These are phyloP conservation scores for Holothuria glaberrima DNA, from an alignment of 35 echinoderm and acorn worm species.

Conservation along the genomic window DNA sequence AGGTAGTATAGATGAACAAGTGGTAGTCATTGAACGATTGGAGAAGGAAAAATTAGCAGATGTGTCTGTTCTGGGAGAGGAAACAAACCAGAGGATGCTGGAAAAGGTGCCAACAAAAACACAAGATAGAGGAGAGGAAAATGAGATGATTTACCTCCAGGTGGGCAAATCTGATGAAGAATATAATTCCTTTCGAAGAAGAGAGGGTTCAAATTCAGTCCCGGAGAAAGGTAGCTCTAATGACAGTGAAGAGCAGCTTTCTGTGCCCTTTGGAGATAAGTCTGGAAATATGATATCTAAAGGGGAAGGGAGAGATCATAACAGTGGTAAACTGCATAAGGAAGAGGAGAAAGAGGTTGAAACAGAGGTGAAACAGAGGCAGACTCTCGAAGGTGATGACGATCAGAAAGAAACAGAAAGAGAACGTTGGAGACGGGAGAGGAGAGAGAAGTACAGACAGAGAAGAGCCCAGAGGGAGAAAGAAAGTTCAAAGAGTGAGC, in stretches of 20 bases:
- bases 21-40: too few species aligned
- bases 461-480: neutral
- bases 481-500: neutral
- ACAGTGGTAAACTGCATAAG: too few species aligned
- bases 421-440: conserved; percentile 49
- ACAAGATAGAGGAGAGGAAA: neutral
- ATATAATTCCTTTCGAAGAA: neutral
- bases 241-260: neutral
- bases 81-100: too few species aligned
- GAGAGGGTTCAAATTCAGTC: neutral
- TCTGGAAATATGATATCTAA: neutral
- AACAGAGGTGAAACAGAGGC: neutral
- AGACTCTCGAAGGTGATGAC: too few species aligned
- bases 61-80: too few species aligned
- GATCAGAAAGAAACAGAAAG: conserved; percentile 33
- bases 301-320: neutral
- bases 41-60: too few species aligned
- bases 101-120: too few species aligned
- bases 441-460: conserved; percentile 29
- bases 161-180: neutral
- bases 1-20: too few species aligned
- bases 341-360: conserved; percentile 14
- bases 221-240: neutral
- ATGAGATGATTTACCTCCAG: neutral
- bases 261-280: neutral